Evolutionary conservation across 1,140 invertebrate genomes (phyloP).

Genomic region (Aphis gossypii): DNA sequence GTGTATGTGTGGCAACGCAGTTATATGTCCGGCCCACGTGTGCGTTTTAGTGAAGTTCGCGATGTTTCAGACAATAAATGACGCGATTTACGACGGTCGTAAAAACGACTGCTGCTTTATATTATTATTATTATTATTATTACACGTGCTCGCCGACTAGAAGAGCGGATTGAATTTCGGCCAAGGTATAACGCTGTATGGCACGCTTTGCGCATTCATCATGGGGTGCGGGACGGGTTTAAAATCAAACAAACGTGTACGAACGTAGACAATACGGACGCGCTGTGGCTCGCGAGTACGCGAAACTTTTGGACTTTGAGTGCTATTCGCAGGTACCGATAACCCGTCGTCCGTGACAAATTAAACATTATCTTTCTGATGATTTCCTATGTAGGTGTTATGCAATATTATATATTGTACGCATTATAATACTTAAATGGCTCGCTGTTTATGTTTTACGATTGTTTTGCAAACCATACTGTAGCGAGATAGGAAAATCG

Average conservation of each 20-base stretch:
- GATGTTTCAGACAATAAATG: slow-evolving; percentile 30
- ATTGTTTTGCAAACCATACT: background rate
- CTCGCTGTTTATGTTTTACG: background rate
- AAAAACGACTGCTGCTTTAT: background rate
- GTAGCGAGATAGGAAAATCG: background rate
- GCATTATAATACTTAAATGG: too few relatives aligned
- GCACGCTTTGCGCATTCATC: background rate
- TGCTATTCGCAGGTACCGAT: background rate
- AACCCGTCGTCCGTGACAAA: background rate
- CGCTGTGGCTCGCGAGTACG: too few relatives aligned
- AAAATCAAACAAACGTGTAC: background rate
- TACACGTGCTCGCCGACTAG: background rate
- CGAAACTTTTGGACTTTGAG: background rate
- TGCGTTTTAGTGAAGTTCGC: slow-evolving; percentile 21
- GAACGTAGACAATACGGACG: background rate
- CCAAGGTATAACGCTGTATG: background rate
- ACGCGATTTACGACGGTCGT: slow-evolving; percentile 9
- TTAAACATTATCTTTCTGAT: background rate
- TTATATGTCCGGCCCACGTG: slow-evolving; percentile 35
- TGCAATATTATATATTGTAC: too few relatives aligned
- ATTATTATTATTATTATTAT: slow-evolving; percentile 24
- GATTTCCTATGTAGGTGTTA: too few relatives aligned
- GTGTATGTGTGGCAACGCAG: background rate
- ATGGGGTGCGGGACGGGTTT: background rate
- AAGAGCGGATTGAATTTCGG: background rate